Base-by-base conservation (phyloP, 1,140 invertebrate genomes). In the Camponotus floridanus region DNA sequence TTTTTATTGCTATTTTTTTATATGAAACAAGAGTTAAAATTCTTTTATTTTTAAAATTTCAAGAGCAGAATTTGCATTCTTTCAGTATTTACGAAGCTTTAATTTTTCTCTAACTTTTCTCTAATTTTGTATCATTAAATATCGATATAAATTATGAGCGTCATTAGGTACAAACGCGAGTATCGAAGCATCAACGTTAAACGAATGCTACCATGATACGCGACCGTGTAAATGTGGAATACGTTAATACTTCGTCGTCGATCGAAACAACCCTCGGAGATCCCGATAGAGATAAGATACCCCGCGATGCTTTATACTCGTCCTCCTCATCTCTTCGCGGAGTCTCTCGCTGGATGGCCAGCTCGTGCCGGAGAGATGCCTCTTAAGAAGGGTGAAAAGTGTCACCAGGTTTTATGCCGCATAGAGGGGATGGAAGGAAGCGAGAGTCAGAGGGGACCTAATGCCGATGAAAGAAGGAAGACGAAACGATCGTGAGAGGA, bases 371-470 rank as follows among this genome's bases (percentile, higher is more conserved):
- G 55, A 83, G 86, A 91, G 87, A 26, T 74, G 89, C 89, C 89
- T 88, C 92, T 92, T 92, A 92, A 91, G 91, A 91, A 91, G 92
- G 92, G 92, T 93, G 92, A 93, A 89, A 93, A 93, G 91, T 93
- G 91, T 93, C 91, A 92, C 88, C 91, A 88, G 87, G 85, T 92
- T 91, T 92, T 93, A 87, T 90, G 88, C 80, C 88, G 76, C 87
- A 76, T 7, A 18, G 55, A 13, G 26, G 39, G 67, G 76, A 48
- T 31, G 33, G 33, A 18, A 42, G 55, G 21, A 21, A 15, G 13
- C 6, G 45, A 36, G 15, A 31, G 6, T 7, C 9, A 3, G 31
- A 13, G 5, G 7, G 11, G 55, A 64, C 76, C 61, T n/a, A 57
- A 65, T 48, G 76, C 62, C 65, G 87, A 73, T 83, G 48, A 70